Evolutionary conservation across 2,888 invertebrate species (phyloP).

Genomic region (Molanna angustata): DNA sequence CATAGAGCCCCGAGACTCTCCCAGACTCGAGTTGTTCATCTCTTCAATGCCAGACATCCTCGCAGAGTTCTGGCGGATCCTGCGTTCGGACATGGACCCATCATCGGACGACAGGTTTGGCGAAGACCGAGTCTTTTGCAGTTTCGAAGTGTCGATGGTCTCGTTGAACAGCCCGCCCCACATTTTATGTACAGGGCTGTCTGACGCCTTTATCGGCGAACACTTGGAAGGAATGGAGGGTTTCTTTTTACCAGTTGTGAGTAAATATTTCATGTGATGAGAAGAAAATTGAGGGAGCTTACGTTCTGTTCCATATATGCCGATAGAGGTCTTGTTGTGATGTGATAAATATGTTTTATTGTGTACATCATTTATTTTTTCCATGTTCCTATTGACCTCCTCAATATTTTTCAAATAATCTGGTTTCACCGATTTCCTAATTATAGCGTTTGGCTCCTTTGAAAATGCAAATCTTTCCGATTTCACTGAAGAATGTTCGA

Average conservation of each 20-base stretch:
- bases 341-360: slow-evolving; percentile 13
- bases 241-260: slow-evolving; percentile 19
- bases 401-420: slow-evolving; percentile 22
- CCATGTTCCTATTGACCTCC: slow-evolving; percentile 22
- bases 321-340: slow-evolving; percentile 11
- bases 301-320: slow-evolving; percentile 9
- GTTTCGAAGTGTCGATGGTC: slow-evolving; percentile 6
- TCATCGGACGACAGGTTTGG: slow-evolving; percentile 10
- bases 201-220: slow-evolving; percentile 1
- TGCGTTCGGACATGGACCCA: not conserved
- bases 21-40: slow-evolving; percentile 23
- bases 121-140: slow-evolving; percentile 20
- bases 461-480: not conserved
- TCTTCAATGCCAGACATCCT: slow-evolving; percentile 23
- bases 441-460: not conserved
- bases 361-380: slow-evolving; percentile 17
- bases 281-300: slow-evolving; percentile 11
- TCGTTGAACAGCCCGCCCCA: slow-evolving; percentile 21
- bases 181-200: slow-evolving; percentile 15
- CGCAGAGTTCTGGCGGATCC: slow-evolving; percentile 6
- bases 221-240: not conserved
- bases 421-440: slow-evolving; percentile 10
- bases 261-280: slow-evolving; percentile 16
- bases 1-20: slow-evolving; percentile 15
- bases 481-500: not conserved